Percentiles rank a stretch among this genome's conserved stretches.
These are phyloP conservation scores for Heliocidaris tuberculata DNA, from an alignment of 35 echinoderm and acorn worm species.

Conservation along the genomic window DNA sequence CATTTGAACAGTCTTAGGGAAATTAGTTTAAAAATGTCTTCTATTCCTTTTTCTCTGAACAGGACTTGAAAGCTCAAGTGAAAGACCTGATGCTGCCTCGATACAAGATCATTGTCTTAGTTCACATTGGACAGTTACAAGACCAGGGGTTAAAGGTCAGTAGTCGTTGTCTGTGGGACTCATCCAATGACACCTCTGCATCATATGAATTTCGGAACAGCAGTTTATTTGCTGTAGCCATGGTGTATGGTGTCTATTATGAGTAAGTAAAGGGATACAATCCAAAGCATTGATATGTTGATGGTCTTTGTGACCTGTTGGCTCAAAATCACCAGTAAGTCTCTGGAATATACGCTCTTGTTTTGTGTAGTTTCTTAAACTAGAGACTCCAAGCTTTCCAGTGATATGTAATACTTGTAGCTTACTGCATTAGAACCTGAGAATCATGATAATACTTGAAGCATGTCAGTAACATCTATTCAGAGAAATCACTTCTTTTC, in stretches of 20 bases:
- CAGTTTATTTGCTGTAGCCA: constrained; percentile 83
- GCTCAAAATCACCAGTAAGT: no score
- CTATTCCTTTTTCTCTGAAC: constrained; percentile 24
- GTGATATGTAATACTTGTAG: neutral
- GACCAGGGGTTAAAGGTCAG: constrained; percentile 90
- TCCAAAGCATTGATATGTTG: neutral
- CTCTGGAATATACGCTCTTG: neutral
- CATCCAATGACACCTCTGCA: constrained; percentile 82
- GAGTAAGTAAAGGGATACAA: constrained; percentile 54
- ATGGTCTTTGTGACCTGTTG: neutral
- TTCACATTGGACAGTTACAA: constrained; percentile 91
- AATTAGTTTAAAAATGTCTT: neutral
- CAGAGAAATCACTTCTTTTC: no score
- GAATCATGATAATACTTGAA: neutral
- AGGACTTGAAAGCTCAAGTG: constrained; percentile 92
- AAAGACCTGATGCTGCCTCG: constrained; percentile 81
- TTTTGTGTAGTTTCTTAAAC: neutral
- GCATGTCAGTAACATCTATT: no score
- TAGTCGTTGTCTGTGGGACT: constrained; percentile 94
- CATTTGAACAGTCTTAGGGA: neutral
- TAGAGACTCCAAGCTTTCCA: neutral
- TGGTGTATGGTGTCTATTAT: constrained; percentile 93
- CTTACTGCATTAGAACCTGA: neutral
- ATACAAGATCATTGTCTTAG: constrained; percentile 91
- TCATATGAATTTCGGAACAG: constrained; percentile 84